Base-by-base conservation (phyloP, 1,140 invertebrate genomes). In the Agraylea sexmaculata region DNA sequence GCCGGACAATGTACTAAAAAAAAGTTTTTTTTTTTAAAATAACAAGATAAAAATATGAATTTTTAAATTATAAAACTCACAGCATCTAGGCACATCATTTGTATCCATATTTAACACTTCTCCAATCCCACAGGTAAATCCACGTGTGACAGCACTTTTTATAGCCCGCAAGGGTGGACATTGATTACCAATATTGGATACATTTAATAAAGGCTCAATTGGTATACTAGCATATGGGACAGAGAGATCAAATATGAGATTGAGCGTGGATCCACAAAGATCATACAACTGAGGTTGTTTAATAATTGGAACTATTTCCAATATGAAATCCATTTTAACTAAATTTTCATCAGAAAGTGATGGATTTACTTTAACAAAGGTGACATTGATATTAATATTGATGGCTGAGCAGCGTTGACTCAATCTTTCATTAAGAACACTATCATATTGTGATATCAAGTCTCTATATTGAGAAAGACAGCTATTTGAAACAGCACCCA, bases 341-440 rank as follows among this genome's bases (percentile, higher is more conserved):
- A 89, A 77, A 58, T 90, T 90, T 56, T 90, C 86, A 57, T 89
- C 84, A 1, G 84, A 51, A 12, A 89, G 59, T 37, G 64, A 66
- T 27, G 87, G 81, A 51, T 78, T 73, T 2, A 84, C 80, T 51
- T 83, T 80, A 1, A 89, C 69, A 52, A 95, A 92, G 0, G 84
- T 83, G 2, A 94, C 88, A 54, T 92, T 91, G 72, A 94, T 93
- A 51, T 90, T 87, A 0, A 95, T 87, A 56, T 91, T 92, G 2
- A 95, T 84, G 17, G 86, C 87, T 0, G 89, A 94, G 63, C 92
- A 97, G 52, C 89, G 74, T 54, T 89, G 80, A 3, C 87, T 90
- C 4, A 96, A 64, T 45, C 90, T 71, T 41, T 68, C 73, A 54
- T 93, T 90, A 0, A 97, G 60, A 31, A 76, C 76, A 11, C 64